phyloP scores from a whole-genome alignment of 2,113 vertebrate genomes.

The Oxygymnocypris stewartii region DNA sequence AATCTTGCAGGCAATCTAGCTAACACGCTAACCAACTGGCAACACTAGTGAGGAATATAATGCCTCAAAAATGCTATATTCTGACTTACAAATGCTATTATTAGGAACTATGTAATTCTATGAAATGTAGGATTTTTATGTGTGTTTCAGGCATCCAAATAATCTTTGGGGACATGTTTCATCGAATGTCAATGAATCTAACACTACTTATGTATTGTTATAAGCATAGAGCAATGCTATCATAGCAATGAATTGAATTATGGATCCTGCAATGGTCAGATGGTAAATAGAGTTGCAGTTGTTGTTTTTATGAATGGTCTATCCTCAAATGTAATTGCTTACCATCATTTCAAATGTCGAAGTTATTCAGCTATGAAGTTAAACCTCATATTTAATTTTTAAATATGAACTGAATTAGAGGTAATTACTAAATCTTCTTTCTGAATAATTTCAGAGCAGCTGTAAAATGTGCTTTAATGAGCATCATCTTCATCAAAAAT shows the following conservation, averaged over 20 bases:
- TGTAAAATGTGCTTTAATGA: slow-evolving; percentile 28
- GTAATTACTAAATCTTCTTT: neutral
- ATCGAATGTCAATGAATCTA: neutral
- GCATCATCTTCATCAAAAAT: neutral
- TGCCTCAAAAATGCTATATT: no score
- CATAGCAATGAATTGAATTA: neutral
- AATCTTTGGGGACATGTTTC: neutral
- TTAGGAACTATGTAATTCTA: no score
- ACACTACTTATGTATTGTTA: neutral
- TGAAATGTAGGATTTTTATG: no score
- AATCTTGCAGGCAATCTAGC: no score
- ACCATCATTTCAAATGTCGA: neutral
- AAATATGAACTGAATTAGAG: neutral
- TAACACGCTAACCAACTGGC: no score
- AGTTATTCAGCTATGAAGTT: neutral
- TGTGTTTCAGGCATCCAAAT: neutral
- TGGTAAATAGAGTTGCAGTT: neutral
- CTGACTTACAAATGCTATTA: no score
- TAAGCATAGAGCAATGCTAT: neutral
- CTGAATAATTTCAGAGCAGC: slow-evolving; percentile 2
- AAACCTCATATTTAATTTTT: neutral
- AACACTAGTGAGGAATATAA: neutral
- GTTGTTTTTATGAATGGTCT: neutral
- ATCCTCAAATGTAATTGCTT: neutral
- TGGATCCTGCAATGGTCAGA: neutral